Evolutionary conservation across 2,797 vertebrate genomes (phyloP).

Genomic region (Chaetodon trifasciatus): DNA sequence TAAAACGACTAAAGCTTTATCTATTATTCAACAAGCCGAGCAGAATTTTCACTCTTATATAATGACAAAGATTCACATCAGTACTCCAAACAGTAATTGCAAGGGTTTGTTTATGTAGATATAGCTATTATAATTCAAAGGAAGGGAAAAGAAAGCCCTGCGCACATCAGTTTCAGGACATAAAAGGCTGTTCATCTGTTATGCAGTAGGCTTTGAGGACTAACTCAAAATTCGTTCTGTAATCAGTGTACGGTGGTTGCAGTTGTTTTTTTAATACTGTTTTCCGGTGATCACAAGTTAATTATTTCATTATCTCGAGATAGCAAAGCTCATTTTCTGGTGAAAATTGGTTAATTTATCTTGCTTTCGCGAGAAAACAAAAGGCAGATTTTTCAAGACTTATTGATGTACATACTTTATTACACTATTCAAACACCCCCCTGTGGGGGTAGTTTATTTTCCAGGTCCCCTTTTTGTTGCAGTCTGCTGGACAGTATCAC

Average conservation of each 20-base stretch:
- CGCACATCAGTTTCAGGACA: not conserved
- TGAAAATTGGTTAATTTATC: too few species aligned
- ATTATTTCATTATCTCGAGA: too few species aligned
- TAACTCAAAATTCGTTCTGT: not conserved
- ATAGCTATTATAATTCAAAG: constrained; percentile 15
- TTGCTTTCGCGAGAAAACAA: too few species aligned
- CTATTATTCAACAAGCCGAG: constrained; percentile 35
- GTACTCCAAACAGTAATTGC: constrained; percentile 19
- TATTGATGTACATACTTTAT: too few species aligned
- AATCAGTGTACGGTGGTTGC: not conserved
- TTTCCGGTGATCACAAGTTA: too few species aligned
- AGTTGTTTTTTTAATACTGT: too few species aligned
- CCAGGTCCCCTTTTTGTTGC: too few species aligned
- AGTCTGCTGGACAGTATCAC: too few species aligned
- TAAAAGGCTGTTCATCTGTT: constrained; percentile 8
- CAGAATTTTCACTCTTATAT: constrained; percentile 16
- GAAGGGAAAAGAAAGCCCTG: constrained; percentile 4
- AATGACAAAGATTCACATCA: constrained; percentile 17
- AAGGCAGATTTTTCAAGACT: too few species aligned
- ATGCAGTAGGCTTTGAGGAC: constrained; percentile 3
- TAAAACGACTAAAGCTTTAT: constrained; percentile 25
- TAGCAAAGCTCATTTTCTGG: too few species aligned
- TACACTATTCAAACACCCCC: too few species aligned
- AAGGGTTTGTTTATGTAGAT: constrained; percentile 31
- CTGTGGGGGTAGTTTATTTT: too few species aligned